Conservation (phyloP, 2,797 vertebrate species). For the Staurois parvus region DNA sequence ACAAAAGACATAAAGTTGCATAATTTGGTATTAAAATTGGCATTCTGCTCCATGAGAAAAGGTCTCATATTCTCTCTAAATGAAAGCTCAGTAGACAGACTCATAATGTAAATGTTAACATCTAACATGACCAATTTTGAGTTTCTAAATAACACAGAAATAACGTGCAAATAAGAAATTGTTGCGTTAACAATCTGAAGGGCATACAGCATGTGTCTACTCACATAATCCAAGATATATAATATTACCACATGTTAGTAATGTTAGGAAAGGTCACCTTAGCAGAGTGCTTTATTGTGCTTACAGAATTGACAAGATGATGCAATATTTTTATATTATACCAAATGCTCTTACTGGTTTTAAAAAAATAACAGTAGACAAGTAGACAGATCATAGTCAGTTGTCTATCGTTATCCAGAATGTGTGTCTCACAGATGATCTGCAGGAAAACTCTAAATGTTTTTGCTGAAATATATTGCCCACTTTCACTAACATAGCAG, state of each 20-base stretch:
- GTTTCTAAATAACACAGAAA: no score
- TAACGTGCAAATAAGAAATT: no score
- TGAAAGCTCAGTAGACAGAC: not conserved
- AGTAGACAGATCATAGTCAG: no score
- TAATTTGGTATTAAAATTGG: not conserved
- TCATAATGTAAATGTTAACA: no score
- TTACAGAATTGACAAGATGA: conserved; percentile 21
- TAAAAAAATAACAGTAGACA: no score
- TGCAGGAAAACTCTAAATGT: no score
- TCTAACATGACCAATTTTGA: no score
- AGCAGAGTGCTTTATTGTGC: conserved; percentile 4
- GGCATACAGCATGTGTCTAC: not conserved
- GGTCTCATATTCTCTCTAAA: not conserved
- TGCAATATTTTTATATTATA: conserved; percentile 32
- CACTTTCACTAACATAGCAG: no score
- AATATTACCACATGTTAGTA: not conserved
- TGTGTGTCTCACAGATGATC: no score
- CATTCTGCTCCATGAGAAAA: not conserved
- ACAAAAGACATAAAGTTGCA: not conserved
- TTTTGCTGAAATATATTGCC: no score
- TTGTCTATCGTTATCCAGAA: no score
- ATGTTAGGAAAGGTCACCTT: conserved; percentile 31
- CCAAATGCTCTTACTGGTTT: conserved; percentile 1
- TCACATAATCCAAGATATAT: not conserved
- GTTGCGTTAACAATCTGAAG: not conserved